These are phyloP conservation scores for Thumatha senex DNA, from an alignment of 2,888 invertebrate species.

Conservation along the genomic window DNA sequence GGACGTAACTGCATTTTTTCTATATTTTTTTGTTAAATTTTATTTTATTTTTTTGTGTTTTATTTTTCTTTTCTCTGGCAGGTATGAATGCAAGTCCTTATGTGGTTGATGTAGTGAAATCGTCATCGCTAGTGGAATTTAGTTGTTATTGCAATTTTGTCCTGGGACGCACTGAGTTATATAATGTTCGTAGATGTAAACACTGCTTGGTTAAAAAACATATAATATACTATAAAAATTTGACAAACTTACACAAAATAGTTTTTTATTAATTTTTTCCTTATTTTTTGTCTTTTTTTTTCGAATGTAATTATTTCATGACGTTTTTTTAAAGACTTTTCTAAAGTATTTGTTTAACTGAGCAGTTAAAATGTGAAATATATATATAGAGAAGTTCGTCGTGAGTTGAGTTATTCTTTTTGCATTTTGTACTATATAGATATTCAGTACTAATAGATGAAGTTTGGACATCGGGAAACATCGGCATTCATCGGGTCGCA, in stretches of 20 bases:
- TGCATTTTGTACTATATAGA: conserved; percentile 6
- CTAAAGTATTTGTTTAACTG: conserved; percentile 24
- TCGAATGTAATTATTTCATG: no score
- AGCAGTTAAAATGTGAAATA: conserved; percentile 21
- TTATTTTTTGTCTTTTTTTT: no score
- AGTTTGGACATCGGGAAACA: no score
- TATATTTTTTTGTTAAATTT: conserved; percentile 12
- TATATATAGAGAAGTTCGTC: conserved; percentile 1
- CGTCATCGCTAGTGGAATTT: conserved; percentile 51
- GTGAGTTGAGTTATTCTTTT: conserved; percentile 22
- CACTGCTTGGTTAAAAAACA: conserved; percentile 33
- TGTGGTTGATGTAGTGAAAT: conserved; percentile 68
- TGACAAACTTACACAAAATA: neutral
- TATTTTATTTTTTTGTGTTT: conserved; percentile 19
- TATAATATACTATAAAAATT: neutral
- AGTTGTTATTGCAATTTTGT: conserved; percentile 66
- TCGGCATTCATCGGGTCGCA: no score
- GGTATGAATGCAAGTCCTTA: conserved; percentile 79
- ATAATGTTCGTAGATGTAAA: conserved; percentile 31
- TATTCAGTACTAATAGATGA: no score
- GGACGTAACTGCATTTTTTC: conserved; percentile 48
- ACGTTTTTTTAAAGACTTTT: neutral
- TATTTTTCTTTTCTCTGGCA: conserved; percentile 54
- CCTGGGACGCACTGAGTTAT: conserved; percentile 31
- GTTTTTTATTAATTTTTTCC: no score